These are phyloP conservation scores for Spodoptera littoralis DNA, from an alignment of 2,888 invertebrate genomes.

Conservation along the genomic window DNA sequence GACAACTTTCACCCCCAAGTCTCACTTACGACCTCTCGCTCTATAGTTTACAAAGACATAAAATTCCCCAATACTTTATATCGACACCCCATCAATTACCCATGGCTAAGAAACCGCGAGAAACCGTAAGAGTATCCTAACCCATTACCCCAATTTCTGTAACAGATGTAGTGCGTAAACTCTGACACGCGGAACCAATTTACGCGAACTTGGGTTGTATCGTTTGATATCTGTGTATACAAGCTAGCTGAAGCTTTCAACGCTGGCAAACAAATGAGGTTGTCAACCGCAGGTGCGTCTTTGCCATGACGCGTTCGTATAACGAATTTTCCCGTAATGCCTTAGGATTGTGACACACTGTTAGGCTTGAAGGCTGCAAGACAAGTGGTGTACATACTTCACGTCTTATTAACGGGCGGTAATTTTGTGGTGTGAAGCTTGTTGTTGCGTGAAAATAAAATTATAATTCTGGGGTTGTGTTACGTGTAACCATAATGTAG, in stretches of 20 bases:
- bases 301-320: conserved; percentile 61
- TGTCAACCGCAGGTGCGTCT: conserved; percentile 84
- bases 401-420: too few species aligned
- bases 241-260: conserved; percentile 63
- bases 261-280: conserved; percentile 78
- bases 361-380: conserved; percentile 3
- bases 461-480: too few species aligned
- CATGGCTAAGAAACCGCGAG: conserved; percentile 2
- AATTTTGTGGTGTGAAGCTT: too few species aligned
- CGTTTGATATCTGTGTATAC: conserved; percentile 55
- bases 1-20: too few species aligned
- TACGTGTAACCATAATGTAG: too few species aligned
- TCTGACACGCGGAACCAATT: conserved; percentile 51
- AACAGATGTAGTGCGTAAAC: conserved; percentile 39
- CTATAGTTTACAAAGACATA: too few species aligned
- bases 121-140: background rate
- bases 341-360: conserved; percentile 47
- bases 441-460: too few species aligned
- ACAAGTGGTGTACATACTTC: conserved; percentile 13
- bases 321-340: conserved; percentile 73
- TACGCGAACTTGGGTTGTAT: conserved; percentile 44
- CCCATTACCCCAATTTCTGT: conserved; percentile 30
- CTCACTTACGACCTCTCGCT: too few species aligned
- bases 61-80: too few species aligned
- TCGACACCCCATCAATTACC: too few species aligned